Conservation (phyloP, 2,113 vertebrate genomes). For the Eira barbara region DNA sequence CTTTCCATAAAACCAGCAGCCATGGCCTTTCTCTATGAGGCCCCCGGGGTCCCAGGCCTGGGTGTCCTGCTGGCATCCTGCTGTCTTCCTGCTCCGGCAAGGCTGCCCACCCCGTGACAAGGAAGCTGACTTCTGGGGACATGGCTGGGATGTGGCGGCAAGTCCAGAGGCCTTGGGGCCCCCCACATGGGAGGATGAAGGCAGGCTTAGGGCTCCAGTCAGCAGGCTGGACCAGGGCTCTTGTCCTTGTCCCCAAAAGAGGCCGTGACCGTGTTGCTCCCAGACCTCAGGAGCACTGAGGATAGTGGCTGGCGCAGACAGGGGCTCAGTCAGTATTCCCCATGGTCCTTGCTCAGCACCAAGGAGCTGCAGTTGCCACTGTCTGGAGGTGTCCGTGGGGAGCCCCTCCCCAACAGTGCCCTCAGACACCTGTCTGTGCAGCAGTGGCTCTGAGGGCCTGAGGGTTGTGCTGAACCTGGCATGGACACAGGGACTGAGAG, state of each 20-base stretch:
- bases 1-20: background rate
- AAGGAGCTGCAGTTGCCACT: background rate
- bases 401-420: background rate
- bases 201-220: background rate
- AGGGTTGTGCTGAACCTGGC: background rate
- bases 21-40: background rate
- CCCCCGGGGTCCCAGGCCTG: background rate
- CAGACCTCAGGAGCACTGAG: background rate
- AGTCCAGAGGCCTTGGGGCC: too few species aligned
- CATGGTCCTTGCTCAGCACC: background rate
- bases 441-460: background rate
- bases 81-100: background rate
- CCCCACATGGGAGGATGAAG: rapidly evolving
- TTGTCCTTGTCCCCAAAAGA: background rate
- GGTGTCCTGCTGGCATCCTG: background rate
- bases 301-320: background rate
- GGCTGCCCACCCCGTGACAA: background rate
- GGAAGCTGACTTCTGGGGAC: background rate
- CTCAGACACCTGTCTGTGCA: background rate
- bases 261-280: background rate
- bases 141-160: too few species aligned
- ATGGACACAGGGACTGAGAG: background rate
- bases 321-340: background rate
- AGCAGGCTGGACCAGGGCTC: background rate
- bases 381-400: background rate